Base-by-base conservation (phyloP, 2,797 vertebrate species). In the Crenuchus spilurus region DNA sequence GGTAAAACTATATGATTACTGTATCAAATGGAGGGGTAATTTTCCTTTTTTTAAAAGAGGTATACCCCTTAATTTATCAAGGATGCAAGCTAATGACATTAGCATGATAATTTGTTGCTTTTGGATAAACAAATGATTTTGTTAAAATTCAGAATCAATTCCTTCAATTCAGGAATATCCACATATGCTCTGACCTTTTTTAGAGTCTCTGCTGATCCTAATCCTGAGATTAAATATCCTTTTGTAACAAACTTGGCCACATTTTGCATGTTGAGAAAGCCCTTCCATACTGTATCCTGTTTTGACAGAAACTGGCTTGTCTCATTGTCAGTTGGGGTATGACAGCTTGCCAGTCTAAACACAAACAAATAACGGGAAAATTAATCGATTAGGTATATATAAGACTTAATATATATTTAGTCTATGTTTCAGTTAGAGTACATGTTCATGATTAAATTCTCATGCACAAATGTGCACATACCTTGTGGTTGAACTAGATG, bases 161-260 rank as follows among this genome's bases (percentile, higher is more conserved):
- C n/a, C n/a, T n/a, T n/a, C n/a, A n/a, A n/a, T n/a, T n/a, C n/a
- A n/a, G n/a, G n/a, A n/a, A n/a, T n/a, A n/a, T n/a, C 33, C 10
- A 33, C 1, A 48, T 2, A 37, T 6, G 33, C 37, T 1, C 90
- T 87, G 79, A 98, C 98, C 96, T 92, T 92, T 88, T 95, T 95
- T 52, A 99, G 91, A 63, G 91, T 93, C 85, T 98, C 96, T 72
- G 93, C 90, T 80, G 94, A 92, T 77, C 97, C 98, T 70, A 96
- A 92, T 78, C 97, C 97, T 69, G 96, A 97, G 65, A 99, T 95
- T 61, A 97, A 89, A 86, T 95, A 99, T 13, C 91, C 97, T 83
- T 99, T 99, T 55, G 96, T 97, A 84, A 96, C 95, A 88, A 99
- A 99, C 86, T 99, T 99, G 24, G 97, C 94, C 67, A 99, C 95